These are phyloP conservation scores for Gonioctena quinquepunctata DNA, from an alignment of 1,140 invertebrate genomes.

Conservation along the genomic window DNA sequence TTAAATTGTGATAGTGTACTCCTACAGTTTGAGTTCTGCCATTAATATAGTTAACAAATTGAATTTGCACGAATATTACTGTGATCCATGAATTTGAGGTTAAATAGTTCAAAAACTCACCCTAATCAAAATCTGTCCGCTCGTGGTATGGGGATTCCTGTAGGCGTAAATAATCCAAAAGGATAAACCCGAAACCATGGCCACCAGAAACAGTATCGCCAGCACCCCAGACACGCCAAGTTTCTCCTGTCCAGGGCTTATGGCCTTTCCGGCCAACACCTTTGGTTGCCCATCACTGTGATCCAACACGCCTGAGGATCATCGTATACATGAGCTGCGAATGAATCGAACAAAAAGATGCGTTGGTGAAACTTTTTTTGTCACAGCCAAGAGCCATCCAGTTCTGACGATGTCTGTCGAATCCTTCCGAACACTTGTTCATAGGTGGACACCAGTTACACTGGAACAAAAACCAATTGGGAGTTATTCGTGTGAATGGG, in stretches of 20 bases:
- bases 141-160: constrained; percentile 90
- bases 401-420: constrained; percentile 84
- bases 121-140: constrained; percentile 95
- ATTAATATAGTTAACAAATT: no score
- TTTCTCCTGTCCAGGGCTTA: constrained; percentile 29
- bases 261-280: not conserved
- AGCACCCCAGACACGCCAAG: constrained; percentile 67
- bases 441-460: constrained; percentile 87
- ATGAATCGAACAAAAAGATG: constrained; percentile 53
- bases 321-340: not conserved
- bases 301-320: not conserved
- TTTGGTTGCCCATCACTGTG: constrained; percentile 1
- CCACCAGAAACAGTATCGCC: constrained; percentile 67
- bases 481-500: no score
- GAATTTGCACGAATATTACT: no score
- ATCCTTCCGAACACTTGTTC: constrained; percentile 85
- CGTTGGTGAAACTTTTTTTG: constrained; percentile 55
- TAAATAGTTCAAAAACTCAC: no score
- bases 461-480: constrained; percentile 56
- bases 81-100: no score
- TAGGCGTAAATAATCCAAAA: constrained; percentile 93
- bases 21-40: no score
- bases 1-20: no score
- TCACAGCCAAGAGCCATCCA: constrained; percentile 83
- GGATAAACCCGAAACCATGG: constrained; percentile 63